These are phyloP conservation scores for Pygocentrus nattereri DNA, from an alignment of 2,797 vertebrate species.

Conservation along the genomic window DNA sequence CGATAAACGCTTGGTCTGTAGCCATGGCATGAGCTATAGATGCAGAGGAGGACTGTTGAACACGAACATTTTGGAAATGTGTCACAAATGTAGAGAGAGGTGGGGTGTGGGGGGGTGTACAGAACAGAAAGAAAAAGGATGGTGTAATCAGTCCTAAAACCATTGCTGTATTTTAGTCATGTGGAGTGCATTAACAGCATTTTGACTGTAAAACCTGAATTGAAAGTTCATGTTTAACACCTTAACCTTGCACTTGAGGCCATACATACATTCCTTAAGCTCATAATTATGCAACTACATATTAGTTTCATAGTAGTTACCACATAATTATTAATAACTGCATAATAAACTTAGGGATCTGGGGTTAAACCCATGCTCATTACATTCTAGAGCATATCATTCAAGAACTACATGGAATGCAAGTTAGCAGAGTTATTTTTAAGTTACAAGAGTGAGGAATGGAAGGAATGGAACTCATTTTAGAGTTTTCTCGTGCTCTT, in stretches of 20 bases:
- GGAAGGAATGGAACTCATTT: background rate
- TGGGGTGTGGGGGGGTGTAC: background rate
- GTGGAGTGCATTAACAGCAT: background rate
- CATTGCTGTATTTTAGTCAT: background rate
- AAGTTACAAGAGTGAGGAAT: background rate
- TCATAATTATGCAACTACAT: too few species aligned
- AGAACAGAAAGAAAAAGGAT: background rate
- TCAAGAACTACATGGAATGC: too few species aligned
- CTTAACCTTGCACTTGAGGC: too few species aligned
- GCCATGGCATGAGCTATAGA: constrained; percentile 51
- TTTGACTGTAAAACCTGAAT: background rate
- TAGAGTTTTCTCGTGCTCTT: too few species aligned
- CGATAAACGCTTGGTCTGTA: constrained; percentile 67
- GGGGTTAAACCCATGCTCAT: too few species aligned
- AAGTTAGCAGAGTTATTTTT: background rate
- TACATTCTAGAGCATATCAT: too few species aligned
- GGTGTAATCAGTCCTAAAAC: background rate
- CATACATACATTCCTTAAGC: too few species aligned
- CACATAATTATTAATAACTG: too few species aligned
- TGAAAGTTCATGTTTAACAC: background rate
- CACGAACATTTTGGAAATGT: constrained; percentile 16
- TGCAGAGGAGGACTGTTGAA: constrained; percentile 18
- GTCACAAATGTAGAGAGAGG: constrained; percentile 16
- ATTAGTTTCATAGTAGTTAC: too few species aligned
- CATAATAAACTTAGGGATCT: too few species aligned